A percentile compares a stretch with the other conserved stretches of the same genome.
phyloP scores from a whole-genome alignment of 92 coral and sea anemone genomes.

The Bergia sp. region DNA sequence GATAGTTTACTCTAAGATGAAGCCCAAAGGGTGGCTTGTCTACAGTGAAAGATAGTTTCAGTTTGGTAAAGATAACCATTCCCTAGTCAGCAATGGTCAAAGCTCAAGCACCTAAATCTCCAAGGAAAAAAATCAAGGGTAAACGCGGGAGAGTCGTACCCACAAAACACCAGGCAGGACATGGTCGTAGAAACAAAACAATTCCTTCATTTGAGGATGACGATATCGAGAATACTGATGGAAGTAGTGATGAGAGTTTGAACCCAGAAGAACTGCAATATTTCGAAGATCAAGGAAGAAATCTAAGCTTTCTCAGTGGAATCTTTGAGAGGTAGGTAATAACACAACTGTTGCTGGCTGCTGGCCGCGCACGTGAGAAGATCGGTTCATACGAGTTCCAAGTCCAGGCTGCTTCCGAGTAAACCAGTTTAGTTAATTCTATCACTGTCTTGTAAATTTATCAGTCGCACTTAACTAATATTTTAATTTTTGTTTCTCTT shows the following conservation, averaged over 20 bases:
- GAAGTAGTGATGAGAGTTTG: conserved; percentile 6
- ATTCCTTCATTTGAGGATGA: neutral
- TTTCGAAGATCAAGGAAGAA: conserved; percentile 20
- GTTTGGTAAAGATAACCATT: neutral
- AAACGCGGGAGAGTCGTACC: neutral
- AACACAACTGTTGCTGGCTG: no score
- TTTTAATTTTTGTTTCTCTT: no score
- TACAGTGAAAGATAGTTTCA: neutral
- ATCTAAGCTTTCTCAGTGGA: conserved; percentile 36
- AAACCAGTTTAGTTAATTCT: no score
- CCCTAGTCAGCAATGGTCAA: conserved; percentile 19
- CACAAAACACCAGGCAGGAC: neutral
- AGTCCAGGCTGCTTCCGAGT: neutral
- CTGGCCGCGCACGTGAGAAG: neutral
- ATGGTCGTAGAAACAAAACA: neutral
- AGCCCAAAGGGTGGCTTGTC: neutral
- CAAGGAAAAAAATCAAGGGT: conserved; percentile 9
- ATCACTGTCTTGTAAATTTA: no score
- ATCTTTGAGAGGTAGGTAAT: conserved; percentile 6
- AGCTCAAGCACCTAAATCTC: neutral
- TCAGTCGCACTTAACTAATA: no score
- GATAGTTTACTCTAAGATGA: neutral
- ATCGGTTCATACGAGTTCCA: neutral
- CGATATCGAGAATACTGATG: neutral
- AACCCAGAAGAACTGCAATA: conserved; percentile 35